Conservation (phyloP, 1,140 invertebrate genomes). For the Lasaia peninsularis region DNA sequence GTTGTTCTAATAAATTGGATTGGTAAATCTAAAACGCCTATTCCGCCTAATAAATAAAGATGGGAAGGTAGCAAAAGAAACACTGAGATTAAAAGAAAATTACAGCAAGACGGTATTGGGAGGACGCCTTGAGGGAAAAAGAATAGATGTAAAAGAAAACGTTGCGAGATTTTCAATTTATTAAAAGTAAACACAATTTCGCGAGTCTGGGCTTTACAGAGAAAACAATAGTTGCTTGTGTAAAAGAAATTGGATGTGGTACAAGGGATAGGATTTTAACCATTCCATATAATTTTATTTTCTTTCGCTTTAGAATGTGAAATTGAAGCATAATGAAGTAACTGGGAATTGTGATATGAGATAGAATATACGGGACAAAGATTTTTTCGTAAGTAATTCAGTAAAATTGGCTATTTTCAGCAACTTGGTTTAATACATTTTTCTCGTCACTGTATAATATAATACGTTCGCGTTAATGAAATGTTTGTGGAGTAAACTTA, state of each 20-base stretch:
- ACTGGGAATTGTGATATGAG: too few species aligned
- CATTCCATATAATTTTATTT: too few species aligned
- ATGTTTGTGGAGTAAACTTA: too few species aligned
- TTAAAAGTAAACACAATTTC: constrained; percentile 59
- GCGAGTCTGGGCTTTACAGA: constrained; percentile 31
- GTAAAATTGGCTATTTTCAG: too few species aligned
- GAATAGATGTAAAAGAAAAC: constrained; percentile 27
- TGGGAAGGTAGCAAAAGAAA: not conserved
- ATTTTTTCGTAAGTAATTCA: too few species aligned
- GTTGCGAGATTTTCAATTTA: constrained; percentile 53
- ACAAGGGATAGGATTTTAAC: constrained; percentile 13
- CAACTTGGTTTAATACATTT: too few species aligned
- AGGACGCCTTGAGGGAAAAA: constrained; percentile 5
- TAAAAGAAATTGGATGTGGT: constrained; percentile 21
- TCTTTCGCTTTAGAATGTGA: too few species aligned
- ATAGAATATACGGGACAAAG: too few species aligned
- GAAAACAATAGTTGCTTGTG: constrained; percentile 41
- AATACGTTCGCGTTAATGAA: too few species aligned
- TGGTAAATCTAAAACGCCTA: not conserved
- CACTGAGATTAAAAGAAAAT: constrained; percentile 39
- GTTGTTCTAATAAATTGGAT: not conserved
- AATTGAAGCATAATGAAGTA: too few species aligned
- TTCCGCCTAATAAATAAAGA: constrained; percentile 1
- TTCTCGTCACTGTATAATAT: too few species aligned
- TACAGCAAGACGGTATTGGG: constrained; percentile 17